Evolutionary conservation across 2,888 invertebrate genomes (phyloP).

Genomic region (Hirtodrosophila cameraria): DNA sequence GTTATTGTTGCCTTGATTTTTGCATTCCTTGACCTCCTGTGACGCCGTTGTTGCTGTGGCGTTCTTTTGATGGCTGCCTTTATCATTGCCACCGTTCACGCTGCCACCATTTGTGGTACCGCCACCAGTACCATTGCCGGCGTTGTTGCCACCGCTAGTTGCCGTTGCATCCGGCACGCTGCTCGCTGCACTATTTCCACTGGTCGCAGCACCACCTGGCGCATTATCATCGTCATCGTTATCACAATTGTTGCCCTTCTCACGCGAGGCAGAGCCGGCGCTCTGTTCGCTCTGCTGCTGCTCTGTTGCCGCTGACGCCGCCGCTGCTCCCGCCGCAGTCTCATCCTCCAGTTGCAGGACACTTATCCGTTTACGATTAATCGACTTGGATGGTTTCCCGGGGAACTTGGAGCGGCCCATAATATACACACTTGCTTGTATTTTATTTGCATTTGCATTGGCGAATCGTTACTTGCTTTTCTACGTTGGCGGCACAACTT

Average conservation of each 20-base stretch:
- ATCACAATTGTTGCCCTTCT: conserved; percentile 77
- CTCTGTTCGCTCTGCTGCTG: conserved; percentile 52
- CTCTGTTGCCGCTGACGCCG: conserved; percentile 40
- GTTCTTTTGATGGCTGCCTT: conserved; percentile 49
- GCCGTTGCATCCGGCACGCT: conserved; percentile 16
- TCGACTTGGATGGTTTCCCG: conserved; percentile 94
- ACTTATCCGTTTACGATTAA: conserved; percentile 93
- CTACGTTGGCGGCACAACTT: conserved; percentile 32
- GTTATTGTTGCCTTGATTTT: conserved; percentile 45
- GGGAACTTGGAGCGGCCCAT: conserved; percentile 87
- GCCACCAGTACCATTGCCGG: conserved; percentile 36
- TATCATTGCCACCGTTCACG: conserved; percentile 46
- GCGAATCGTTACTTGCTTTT: conserved; percentile 27
- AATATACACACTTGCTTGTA: conserved; percentile 54
- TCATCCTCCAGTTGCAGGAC: conserved; percentile 85
- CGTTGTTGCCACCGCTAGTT: conserved; percentile 36
- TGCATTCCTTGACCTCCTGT: conserved; percentile 45
- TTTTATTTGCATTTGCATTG: conserved; percentile 63
- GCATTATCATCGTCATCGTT: conserved; percentile 76
- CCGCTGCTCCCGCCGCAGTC: conserved; percentile 41
- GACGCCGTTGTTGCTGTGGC: conserved; percentile 24
- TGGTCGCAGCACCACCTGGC: conserved; percentile 53
- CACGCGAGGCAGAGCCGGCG: conserved; percentile 53
- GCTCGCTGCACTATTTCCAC: conserved; percentile 36
- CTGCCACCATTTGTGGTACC: conserved; percentile 50